Evolutionary conservation across 2,113 vertebrate species (phyloP).

Genomic region (Eurypyga helias): DNA sequence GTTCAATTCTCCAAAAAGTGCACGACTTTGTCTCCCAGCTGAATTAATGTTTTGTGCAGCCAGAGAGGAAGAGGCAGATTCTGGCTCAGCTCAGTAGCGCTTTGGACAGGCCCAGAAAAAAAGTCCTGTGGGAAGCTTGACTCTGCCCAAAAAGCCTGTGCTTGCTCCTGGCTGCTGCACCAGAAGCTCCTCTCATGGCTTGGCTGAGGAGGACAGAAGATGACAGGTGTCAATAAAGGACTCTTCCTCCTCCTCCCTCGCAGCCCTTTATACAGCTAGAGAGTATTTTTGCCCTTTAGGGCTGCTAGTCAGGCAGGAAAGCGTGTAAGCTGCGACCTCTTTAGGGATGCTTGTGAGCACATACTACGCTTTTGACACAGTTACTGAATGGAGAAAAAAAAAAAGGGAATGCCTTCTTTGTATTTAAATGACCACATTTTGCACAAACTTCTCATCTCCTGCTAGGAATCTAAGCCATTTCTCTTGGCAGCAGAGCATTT

Average conservation of each 20-base stretch:
- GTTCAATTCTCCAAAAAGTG: background rate
- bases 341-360: background rate
- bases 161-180: background rate
- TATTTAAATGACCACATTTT: background rate
- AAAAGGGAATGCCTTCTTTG: background rate
- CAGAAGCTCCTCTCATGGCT: background rate
- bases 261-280: background rate
- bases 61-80: background rate
- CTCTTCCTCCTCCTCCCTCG: background rate
- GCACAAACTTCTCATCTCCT: background rate
- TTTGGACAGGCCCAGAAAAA: background rate
- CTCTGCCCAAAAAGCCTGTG: background rate
- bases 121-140: background rate
- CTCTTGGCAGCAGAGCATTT: background rate
- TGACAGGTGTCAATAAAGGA: background rate
- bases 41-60: background rate
- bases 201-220: background rate
- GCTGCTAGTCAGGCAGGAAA: background rate
- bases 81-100: background rate
- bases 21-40: background rate
- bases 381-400: background rate
- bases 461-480: background rate
- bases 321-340: background rate
- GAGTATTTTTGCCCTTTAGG: background rate
- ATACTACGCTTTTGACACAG: background rate